Conservation (phyloP, 1,140 invertebrate genomes). For the Condylostylus longicornis region DNA sequence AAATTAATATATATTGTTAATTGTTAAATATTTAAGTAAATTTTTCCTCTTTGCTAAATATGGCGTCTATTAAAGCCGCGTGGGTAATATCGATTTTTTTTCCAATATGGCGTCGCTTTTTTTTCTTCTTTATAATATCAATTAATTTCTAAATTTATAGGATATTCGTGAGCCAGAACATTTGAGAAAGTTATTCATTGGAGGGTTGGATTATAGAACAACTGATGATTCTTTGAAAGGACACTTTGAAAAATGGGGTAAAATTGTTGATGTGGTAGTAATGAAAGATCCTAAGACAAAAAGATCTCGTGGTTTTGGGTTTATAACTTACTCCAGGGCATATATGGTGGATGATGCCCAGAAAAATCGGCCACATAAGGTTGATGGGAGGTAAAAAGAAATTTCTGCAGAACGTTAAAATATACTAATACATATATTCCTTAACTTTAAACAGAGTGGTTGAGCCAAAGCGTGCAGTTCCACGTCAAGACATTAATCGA, state of each 20-base stretch:
- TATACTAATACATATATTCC: not conserved
- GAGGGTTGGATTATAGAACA: conserved; percentile 92
- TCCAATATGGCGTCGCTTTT: too few species aligned
- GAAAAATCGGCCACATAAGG: conserved; percentile 57
- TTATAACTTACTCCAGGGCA: conserved; percentile 83
- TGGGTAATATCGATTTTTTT: too few species aligned
- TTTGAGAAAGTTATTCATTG: conserved; percentile 91
- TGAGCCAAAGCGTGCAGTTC: conserved; percentile 93
- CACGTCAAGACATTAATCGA: conserved; percentile 78
- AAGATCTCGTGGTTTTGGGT: conserved; percentile 86
- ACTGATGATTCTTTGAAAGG: conserved; percentile 85
- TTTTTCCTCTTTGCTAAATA: not conserved
- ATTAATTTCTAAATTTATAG: conserved; percentile 9
- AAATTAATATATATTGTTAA: not conserved
- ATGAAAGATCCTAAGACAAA: conserved; percentile 96
- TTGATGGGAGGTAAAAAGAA: conserved; percentile 36
- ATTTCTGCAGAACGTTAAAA: not conserved
- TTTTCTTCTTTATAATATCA: not conserved
- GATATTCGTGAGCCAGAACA: conserved; percentile 69
- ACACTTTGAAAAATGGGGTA: conserved; percentile 94
- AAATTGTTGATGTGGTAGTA: conserved; percentile 93
- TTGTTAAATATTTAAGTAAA: not conserved
- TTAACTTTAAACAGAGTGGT: conserved; percentile 69
- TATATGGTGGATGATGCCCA: conserved; percentile 94
- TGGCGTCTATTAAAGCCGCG: too few species aligned